Evolutionary conservation across 2,888 invertebrate species (phyloP), one percentile per base, ranked within the genome.

Genomic region (Trypoxylon attenuatum): DNA sequence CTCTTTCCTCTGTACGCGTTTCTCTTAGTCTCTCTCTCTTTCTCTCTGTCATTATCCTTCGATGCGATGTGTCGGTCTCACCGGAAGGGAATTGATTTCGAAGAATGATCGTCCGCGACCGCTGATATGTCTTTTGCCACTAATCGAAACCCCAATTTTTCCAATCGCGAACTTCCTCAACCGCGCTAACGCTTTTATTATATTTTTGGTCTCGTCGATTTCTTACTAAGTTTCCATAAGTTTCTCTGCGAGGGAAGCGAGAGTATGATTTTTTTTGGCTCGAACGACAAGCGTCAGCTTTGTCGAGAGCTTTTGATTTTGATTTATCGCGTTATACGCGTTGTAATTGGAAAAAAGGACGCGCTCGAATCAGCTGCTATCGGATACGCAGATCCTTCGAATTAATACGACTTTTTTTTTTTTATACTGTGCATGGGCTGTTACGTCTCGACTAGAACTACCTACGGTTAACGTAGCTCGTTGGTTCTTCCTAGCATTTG

Each of bases 61-160:
- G 5, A 29, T 13, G 15, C 25, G n/a, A 6, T 19, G 18, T 18
- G 42, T 45, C 51, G 50, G 47, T 61, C 61, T 62, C 52, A 46
- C 33, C n/a, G 33, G 33, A 33, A 33, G 13, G 13, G 13, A 13
- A 13, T 33, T 5, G 33, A 33, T 33, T 8, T 33, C 33, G 33
- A 33, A 64, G 41, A 63, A 71, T 73, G 67, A 62, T 71, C 60
- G 59, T 61, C 51, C 69, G 64, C 76, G 75, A 65, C 66, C 71
- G 65, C 69, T 76, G 76, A 76, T 76, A 76, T 76, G 76, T 76
- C 69, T 76, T 69, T 71, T 69, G 71, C 71, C 73, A 67, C 60
- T 65, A 47, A 65, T 73, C 61, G 52, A 64, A 70, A 69, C 61
- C 38, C 50, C 57, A 67, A 49, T 54, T 63, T n/a, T n/a, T n/a